Conservation (phyloP, 2,113 vertebrate species). For the Grammomys surdaster region DNA sequence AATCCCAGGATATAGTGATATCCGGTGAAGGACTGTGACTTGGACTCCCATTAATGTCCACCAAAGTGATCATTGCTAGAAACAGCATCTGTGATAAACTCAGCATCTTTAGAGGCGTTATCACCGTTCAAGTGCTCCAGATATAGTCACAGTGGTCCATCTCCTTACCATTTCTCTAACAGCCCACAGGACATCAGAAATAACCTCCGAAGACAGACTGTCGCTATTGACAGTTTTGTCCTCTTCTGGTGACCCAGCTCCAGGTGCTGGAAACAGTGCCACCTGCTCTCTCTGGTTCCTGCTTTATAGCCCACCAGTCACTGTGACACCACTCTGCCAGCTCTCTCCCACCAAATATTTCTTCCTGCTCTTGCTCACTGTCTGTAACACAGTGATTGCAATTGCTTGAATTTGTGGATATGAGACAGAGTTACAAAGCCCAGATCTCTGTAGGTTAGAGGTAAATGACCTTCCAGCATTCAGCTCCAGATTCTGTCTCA, state of each 20-base stretch:
- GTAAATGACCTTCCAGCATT: neutral
- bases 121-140: neutral
- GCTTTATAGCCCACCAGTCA: neutral
- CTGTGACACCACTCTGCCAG: neutral
- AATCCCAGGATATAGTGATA: neutral
- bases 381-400: neutral
- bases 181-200: neutral
- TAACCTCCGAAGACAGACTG: neutral
- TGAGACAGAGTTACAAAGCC: neutral
- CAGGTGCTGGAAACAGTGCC: neutral
- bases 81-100: neutral
- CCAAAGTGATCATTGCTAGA: neutral
- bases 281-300: neutral
- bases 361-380: neutral
- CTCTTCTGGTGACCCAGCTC: neutral
- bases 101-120: neutral
- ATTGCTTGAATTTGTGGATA: neutral
- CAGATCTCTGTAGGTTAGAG: neutral
- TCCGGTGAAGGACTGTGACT: fast-evolving
- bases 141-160: neutral
- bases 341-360: neutral
- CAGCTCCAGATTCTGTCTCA: neutral
- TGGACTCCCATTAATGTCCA: fast-evolving
- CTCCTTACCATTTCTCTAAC: neutral
- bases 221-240: neutral